These are phyloP conservation scores for Beris morrisii DNA, from an alignment of 2,888 invertebrate species.

Conservation along the genomic window DNA sequence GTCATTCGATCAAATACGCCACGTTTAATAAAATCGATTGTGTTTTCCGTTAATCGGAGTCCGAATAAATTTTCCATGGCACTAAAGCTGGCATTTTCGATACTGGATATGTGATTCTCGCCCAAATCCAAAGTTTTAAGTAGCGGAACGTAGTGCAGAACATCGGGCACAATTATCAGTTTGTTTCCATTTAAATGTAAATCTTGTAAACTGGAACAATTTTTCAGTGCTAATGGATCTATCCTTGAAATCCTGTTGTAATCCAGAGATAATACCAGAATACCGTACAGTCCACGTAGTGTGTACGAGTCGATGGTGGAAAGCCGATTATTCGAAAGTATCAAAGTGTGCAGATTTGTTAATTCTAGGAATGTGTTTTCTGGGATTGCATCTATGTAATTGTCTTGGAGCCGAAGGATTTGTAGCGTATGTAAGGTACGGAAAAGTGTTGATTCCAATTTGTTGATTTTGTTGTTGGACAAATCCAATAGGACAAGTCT, in stretches of 20 bases:
- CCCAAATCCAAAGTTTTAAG: slow-evolving; percentile 87
- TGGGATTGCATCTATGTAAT: slow-evolving; percentile 78
- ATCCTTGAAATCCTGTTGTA: slow-evolving; percentile 81
- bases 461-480: slow-evolving; percentile 81
- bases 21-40: slow-evolving; percentile 76
- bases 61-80: slow-evolving; percentile 85
- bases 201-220: slow-evolving; percentile 87
- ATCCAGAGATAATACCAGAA: slow-evolving; percentile 81
- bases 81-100: slow-evolving; percentile 80
- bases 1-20: slow-evolving; percentile 78
- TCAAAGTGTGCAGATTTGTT: slow-evolving; percentile 85
- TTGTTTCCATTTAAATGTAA: slow-evolving; percentile 87
- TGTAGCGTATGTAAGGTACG: slow-evolving; percentile 81
- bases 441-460: slow-evolving; percentile 80
- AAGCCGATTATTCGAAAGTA: slow-evolving; percentile 83
- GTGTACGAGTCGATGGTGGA: slow-evolving; percentile 80
- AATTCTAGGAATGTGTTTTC: slow-evolving; percentile 86
- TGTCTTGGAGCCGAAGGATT: slow-evolving; percentile 82
- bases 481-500: slow-evolving; percentile 83
- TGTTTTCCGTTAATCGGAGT: slow-evolving; percentile 85
- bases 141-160: slow-evolving; percentile 79
- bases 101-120: slow-evolving; percentile 80
- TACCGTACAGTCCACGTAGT: slow-evolving; percentile 81
- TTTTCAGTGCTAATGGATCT: slow-evolving; percentile 82
- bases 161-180: slow-evolving; percentile 76